Evolutionary conservation across 37 sponge, comb jelly and placozoan species (phyloP), one percentile per base, ranked within the genome.

Genomic region (Cladorhizidae sp.): DNA sequence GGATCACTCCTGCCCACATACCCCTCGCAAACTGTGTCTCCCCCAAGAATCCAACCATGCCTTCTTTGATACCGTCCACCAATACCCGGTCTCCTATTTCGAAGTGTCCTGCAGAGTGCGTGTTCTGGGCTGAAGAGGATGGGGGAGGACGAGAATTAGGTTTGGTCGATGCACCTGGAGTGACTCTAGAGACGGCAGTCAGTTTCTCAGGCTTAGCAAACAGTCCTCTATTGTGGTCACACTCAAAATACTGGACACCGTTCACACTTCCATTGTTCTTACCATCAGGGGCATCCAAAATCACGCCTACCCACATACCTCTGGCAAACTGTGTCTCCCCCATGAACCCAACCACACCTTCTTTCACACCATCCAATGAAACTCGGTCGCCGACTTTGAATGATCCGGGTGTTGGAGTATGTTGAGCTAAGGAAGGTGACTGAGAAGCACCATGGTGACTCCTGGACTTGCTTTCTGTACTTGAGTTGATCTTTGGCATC

Each of bases 261-360:
- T 87, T 74, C 23, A 98, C 95, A n/a, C 61, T 55, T 2, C 98
- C 98, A 80, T 98, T 86, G 78, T 98, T 98, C 81, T 98, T 98
- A 7, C 98, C 98, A 14, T 85, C 76, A 6, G 76, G 65, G 0
- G 85, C 80, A 57, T 93, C 91, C 42, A 98, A 75, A 14, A 90
- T 82, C 22, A 98, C 72, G 0, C 98, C 98, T 11, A 89, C 92
- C 98, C 98, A 98, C 2, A 65, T 73, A 2, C 98, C 98, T 23
- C 52, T 74, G 1, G 98, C 91, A 86, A 98, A 98, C 67, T 88
- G 88, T 0, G 98, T 90, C n/a, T 89, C 50, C 8, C 98, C 98
- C 0, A 90, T 64, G 72, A 93, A 98, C 42, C 89, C 85, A n/a
- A 96, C 62, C 33, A 79, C 65, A 0, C 97, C 97, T 22, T 68